phyloP scores from a whole-genome alignment of 2,113 vertebrate species.

The Axis porcinus region DNA sequence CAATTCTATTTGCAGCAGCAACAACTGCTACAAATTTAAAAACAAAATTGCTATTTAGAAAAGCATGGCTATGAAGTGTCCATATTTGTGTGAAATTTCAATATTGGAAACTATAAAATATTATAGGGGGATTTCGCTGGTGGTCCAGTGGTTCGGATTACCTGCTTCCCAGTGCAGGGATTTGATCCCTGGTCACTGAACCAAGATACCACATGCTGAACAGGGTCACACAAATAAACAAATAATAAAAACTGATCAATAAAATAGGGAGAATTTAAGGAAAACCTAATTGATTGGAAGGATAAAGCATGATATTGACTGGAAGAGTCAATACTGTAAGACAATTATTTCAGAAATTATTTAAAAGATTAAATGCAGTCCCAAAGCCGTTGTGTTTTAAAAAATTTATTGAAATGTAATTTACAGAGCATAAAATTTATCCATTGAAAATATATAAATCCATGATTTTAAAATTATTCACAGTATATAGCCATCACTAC shows the following conservation, averaged over 20 bases:
- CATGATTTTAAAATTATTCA: background rate
- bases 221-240: no score
- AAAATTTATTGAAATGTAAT: background rate
- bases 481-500: no score
- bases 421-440: background rate
- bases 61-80: background rate
- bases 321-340: background rate
- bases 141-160: background rate
- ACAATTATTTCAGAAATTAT: background rate
- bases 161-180: accelerated
- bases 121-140: accelerated
- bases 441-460: background rate
- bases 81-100: background rate
- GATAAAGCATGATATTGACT: background rate
- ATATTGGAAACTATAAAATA: background rate
- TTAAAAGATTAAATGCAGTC: background rate
- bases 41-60: background rate
- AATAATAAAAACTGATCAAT: background rate
- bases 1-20: background rate
- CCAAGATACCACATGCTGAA: background rate
- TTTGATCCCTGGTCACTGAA: background rate
- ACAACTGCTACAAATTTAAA: background rate
- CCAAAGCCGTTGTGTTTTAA: background rate
- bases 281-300: background rate
- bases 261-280: background rate